Evolutionary conservation across 1,140 invertebrate genomes (phyloP).

Genomic region (Drosophila bocki): DNA sequence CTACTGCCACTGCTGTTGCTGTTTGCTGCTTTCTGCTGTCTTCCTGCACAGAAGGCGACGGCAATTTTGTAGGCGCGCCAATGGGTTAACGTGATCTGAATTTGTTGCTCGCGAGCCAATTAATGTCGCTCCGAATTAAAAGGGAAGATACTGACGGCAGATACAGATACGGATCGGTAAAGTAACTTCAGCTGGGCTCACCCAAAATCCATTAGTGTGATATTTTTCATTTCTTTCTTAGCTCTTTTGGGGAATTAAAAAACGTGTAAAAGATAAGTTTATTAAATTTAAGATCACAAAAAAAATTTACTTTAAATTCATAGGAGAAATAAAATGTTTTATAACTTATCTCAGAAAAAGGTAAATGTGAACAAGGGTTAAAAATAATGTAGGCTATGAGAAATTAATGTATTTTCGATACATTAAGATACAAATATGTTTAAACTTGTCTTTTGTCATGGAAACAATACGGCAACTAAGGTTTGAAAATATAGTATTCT

Average conservation of each 20-base stretch:
- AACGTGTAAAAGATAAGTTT: background rate
- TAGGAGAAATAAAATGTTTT: background rate
- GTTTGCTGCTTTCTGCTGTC: constrained; percentile 24
- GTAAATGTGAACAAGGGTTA: too few relatives aligned
- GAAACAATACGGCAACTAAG: too few relatives aligned
- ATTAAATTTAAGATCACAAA: background rate
- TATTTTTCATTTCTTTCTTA: constrained; percentile 1
- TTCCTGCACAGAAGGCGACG: constrained; percentile 67
- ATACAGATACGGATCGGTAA: constrained; percentile 34
- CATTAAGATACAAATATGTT: too few relatives aligned
- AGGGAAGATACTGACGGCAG: constrained; percentile 37
- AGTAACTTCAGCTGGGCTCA: constrained; percentile 35
- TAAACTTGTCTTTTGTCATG: too few relatives aligned
- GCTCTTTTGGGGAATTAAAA: background rate
- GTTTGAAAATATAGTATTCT: too few relatives aligned
- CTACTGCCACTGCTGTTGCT: constrained; percentile 12
- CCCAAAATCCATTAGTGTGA: constrained; percentile 15
- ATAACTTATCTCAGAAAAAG: background rate
- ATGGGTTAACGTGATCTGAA: constrained; percentile 82
- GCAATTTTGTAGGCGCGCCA: constrained; percentile 70
- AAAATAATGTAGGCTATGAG: too few relatives aligned
- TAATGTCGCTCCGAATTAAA: constrained; percentile 59
- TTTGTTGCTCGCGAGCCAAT: constrained; percentile 78
- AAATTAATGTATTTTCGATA: too few relatives aligned
- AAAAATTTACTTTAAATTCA: too few relatives aligned